phyloP scores from a whole-genome alignment of 2,888 invertebrate species.

The Caradrina kadenii region DNA sequence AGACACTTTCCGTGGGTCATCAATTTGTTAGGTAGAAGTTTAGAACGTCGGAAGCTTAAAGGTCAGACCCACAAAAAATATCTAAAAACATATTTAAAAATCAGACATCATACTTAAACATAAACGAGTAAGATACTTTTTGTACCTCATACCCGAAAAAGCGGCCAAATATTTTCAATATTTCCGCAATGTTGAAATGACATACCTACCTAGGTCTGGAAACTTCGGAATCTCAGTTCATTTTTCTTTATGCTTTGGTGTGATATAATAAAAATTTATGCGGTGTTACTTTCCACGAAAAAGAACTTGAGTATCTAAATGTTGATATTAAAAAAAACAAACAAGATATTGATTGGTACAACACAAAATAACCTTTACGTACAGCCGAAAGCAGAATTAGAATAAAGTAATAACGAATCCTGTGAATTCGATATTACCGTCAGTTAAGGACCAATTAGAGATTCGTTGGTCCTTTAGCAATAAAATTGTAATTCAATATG shows the following conservation, averaged over 20 bases:
- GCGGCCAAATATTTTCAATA: background rate
- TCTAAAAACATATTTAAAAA: no score
- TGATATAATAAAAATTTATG: slow-evolving; percentile 18
- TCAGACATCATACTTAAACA: background rate
- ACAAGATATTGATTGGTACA: slow-evolving; percentile 4
- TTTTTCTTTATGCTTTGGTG: slow-evolving; percentile 13
- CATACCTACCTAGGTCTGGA: no score
- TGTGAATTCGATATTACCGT: slow-evolving; percentile 14
- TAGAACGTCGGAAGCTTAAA: no score
- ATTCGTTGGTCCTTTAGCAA: slow-evolving; percentile 20
- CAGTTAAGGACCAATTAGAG: slow-evolving; percentile 42
- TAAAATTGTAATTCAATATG: slow-evolving; percentile 11
- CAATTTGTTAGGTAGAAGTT: background rate
- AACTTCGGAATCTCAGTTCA: no score
- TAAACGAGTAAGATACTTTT: background rate
- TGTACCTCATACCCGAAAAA: background rate
- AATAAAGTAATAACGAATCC: slow-evolving; percentile 15
- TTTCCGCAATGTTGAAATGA: no score
- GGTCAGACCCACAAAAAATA: no score
- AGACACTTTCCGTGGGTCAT: background rate
- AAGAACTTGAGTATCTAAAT: background rate
- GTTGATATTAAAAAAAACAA: slow-evolving; percentile 8
- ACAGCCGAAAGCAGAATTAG: background rate
- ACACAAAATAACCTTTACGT: background rate
- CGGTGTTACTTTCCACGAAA: slow-evolving; percentile 7